Base-by-base conservation (phyloP, 2,888 invertebrate species). In the Plebejus argus region DNA sequence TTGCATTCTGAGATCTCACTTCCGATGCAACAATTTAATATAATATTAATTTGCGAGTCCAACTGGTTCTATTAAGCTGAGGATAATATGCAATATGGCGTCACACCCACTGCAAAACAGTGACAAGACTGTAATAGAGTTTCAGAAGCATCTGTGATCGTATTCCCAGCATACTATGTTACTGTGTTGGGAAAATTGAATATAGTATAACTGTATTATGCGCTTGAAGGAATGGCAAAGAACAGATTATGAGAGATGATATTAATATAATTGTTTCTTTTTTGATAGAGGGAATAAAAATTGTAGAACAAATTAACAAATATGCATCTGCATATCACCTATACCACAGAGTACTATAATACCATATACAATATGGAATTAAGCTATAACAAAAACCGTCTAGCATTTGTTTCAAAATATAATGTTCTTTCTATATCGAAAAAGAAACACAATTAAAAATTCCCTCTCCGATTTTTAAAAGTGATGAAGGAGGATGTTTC, bases 11-110 rank as follows among this genome's bases (percentile, higher is more conserved):
- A 33, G 28, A 33, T 1, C 28, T 28, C 12, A 66, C 28, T 20
- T 10, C 61, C 58, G 58, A 66, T 66, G 28, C 7, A 6, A 33
- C 66, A 66, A 66, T 66, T 66, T 66, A 28, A 33, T 66, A 66
- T 61, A 8, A 61, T 66, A 66, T 66, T 66, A 66, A 28, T 66
- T 33, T 33, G 66, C 66, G 28, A 33, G 15, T 66, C 18, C 66
- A 66, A 66, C 28, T 66, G 28, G 15, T 12, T 61, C 12, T 6
- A 66, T 66, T 66, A 28, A 28, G 28, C 66, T 66, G 28, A 33
- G 28, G 66, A 28, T 66, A 66, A 66, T 66, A 66, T 66, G 28
- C 66, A 66, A 66, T 66, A 66, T 66, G 66, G 28, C 66, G 66
- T 66, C 66, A 66, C 33, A 20, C 20, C 61, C 61, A 23, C 12